phyloP scores from a whole-genome alignment of 2,113 vertebrate species.

The Gymnobelideus leadbeateri region DNA sequence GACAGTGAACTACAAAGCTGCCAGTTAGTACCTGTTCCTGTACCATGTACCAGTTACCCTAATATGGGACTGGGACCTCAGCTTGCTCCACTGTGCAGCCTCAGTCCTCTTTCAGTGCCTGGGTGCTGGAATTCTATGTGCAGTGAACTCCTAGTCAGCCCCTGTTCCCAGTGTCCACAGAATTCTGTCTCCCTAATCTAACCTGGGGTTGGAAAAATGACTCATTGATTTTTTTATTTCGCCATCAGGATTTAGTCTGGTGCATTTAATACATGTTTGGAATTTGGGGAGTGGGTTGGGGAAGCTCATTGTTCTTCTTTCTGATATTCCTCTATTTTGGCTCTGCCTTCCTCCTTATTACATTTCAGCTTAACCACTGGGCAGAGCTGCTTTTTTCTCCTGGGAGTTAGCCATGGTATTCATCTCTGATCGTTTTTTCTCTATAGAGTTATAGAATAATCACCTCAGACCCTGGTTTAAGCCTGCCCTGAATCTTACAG shows the following conservation, averaged over 20 bases:
- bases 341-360: not conserved
- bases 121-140: not conserved
- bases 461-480: not conserved
- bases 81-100: no score
- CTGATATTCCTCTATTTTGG: not conserved
- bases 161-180: not conserved
- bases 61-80: no score
- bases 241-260: not conserved
- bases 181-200: not conserved
- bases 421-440: not conserved
- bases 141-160: not conserved
- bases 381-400: not conserved
- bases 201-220: not conserved
- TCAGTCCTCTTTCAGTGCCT: not conserved
- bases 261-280: not conserved
- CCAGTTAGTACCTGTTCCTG: no score
- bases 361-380: not conserved
- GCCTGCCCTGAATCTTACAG: not conserved
- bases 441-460: not conserved
- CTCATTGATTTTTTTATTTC: not conserved
- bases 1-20: no score
- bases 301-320: not conserved
- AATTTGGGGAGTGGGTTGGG: not conserved
- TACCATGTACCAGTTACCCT: no score
- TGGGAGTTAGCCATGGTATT: not conserved